A percentile compares a stretch with the other conserved stretches of the same genome.
Evolutionary conservation across 2,888 invertebrate species (phyloP).

Genomic region (Ethmia dodecea): DNA sequence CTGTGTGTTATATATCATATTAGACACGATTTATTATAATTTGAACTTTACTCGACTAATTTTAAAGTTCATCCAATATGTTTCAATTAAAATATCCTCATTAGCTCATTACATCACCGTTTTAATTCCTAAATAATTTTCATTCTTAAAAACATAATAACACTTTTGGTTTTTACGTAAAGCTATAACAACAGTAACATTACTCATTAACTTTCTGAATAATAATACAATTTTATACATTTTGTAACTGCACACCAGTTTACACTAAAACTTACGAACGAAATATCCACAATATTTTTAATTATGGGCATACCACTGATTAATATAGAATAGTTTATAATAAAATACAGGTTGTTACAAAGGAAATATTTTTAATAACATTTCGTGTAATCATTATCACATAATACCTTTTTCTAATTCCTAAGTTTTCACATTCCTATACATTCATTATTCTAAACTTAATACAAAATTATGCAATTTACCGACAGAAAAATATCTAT

Average conservation of each 20-base stretch:
- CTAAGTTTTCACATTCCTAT: conserved; percentile 32
- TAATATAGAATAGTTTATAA: conserved; percentile 14
- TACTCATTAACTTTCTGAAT: conserved; percentile 54
- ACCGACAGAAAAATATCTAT: conserved; percentile 58
- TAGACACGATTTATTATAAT: conserved; percentile 4
- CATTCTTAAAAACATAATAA: conserved; percentile 70
- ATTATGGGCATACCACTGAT: conserved; percentile 20
- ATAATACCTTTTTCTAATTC: conserved; percentile 47
- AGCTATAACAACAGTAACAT: conserved; percentile 75
- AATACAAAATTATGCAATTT: conserved; percentile 66
- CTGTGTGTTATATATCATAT: no score
- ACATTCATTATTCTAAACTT: conserved; percentile 28
- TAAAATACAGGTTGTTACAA: conserved; percentile 47
- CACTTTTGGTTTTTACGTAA: conserved; percentile 74
- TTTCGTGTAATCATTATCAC: conserved; percentile 43
- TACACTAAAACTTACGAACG: conserved; percentile 33
- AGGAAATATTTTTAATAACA: conserved; percentile 46
- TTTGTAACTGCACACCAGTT: conserved; percentile 39
- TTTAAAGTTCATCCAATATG: conserved; percentile 17
- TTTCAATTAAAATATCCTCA: conserved; percentile 18
- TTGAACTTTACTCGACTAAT: conserved; percentile 4
- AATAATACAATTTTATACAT: conserved; percentile 51
- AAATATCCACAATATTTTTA: conserved; percentile 27
- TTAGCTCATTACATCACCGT: conserved; percentile 12
- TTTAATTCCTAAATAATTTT: conserved; percentile 31